A percentile compares a stretch with the other conserved stretches of the same genome.
Evolutionary conservation across 2,888 invertebrate species (phyloP).

Genomic region (Nymphalis urticae): DNA sequence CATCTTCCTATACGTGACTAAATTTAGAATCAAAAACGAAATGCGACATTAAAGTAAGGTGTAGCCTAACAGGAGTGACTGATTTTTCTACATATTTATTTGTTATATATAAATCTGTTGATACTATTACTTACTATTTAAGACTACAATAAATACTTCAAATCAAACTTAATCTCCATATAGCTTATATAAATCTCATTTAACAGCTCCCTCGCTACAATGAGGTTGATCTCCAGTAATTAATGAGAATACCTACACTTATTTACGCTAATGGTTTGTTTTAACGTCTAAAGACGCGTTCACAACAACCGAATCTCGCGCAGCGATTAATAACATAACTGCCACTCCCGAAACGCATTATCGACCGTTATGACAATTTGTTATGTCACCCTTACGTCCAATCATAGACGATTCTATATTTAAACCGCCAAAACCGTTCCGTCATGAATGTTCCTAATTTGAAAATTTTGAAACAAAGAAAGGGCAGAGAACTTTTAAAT

Average conservation of each 20-base stretch:
- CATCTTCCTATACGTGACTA: slow-evolving; percentile 49
- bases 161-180: slow-evolving; percentile 2
- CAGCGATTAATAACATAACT: slow-evolving; percentile 48
- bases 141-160: neutral
- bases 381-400: slow-evolving; percentile 52
- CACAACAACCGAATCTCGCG: slow-evolving; percentile 43
- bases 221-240: slow-evolving; percentile 21
- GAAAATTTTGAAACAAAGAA: slow-evolving; percentile 74
- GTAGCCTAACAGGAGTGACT: neutral
- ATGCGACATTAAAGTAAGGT: neutral
- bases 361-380: slow-evolving; percentile 62
- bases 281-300: slow-evolving; percentile 33
- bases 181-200: slow-evolving; percentile 6
- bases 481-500: slow-evolving; percentile 78
- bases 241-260: slow-evolving; percentile 38
- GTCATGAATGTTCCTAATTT: slow-evolving; percentile 46
- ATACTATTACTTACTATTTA: neutral
- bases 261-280: slow-evolving; percentile 41
- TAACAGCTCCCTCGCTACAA: slow-evolving; percentile 3
- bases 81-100: too few species aligned
- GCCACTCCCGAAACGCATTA: slow-evolving; percentile 53
- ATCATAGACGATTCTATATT: slow-evolving; percentile 42
- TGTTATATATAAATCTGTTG: neutral
- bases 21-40: slow-evolving; percentile 15
- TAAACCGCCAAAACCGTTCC: slow-evolving; percentile 40